Conservation (phyloP, 1,140 invertebrate species). For the Chrysopa pallens region DNA sequence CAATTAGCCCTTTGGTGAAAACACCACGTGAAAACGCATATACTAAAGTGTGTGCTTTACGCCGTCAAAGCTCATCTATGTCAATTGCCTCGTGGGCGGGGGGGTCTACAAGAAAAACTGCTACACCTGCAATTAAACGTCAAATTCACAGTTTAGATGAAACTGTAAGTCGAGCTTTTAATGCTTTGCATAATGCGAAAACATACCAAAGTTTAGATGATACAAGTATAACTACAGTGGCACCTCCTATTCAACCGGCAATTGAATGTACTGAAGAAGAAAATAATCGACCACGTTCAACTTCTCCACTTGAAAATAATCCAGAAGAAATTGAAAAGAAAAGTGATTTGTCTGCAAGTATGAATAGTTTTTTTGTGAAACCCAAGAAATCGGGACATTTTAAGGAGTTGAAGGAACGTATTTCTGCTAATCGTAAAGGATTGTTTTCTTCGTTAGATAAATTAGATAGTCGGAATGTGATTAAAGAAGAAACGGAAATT, state of each 20-base stretch:
- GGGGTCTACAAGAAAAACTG: conserved; percentile 18
- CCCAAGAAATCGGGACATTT: conserved; percentile 24
- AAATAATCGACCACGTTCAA: conserved; percentile 12
- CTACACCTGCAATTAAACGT: conserved; percentile 26
- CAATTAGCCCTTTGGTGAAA: conserved; percentile 49
- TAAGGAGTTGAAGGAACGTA: conserved; percentile 30
- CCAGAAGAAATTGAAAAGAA: conserved; percentile 18
- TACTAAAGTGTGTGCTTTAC: conserved; percentile 66
- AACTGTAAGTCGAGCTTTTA: conserved; percentile 27
- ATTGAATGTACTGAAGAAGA: background rate
- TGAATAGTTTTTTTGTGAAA: conserved; percentile 18
- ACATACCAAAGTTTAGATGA: conserved; percentile 42
- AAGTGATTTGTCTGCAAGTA: conserved; percentile 18
- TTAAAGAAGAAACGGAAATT: conserved; percentile 15
- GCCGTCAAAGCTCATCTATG: conserved; percentile 64
- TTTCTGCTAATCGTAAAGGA: conserved; percentile 22
- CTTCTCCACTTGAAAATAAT: conserved; percentile 19
- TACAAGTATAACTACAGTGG: conserved; percentile 19
- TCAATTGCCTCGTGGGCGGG: conserved; percentile 34
- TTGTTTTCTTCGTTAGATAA: conserved; percentile 33
- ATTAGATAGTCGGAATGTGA: conserved; percentile 19
- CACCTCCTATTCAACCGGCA: background rate
- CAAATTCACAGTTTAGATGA: conserved; percentile 51
- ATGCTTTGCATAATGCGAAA: conserved; percentile 23
- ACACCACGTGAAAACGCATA: conserved; percentile 65